A percentile compares a stretch with the other conserved stretches of the same genome.
phyloP scores from a whole-genome alignment of 2,797 vertebrate genomes.

The Kryptopterus vitreolus region DNA sequence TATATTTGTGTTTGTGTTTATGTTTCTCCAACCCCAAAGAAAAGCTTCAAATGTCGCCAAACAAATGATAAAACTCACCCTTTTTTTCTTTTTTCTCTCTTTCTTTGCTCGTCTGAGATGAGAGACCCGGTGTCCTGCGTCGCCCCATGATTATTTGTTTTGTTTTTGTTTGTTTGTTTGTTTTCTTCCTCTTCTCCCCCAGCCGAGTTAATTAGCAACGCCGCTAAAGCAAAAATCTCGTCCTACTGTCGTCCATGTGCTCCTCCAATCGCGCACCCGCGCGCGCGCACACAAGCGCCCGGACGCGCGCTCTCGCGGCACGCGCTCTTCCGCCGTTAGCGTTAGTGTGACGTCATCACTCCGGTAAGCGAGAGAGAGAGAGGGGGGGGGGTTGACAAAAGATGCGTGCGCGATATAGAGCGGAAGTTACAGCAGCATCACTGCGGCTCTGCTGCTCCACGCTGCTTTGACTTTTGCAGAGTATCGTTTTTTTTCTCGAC shows the following conservation, averaged over 20 bases:
- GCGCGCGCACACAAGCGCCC: neutral
- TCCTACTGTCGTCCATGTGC: slow-evolving; percentile 58
- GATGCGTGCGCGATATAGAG: too few species aligned
- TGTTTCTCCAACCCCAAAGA: neutral
- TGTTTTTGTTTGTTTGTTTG: too few species aligned
- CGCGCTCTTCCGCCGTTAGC: neutral
- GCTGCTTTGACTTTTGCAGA: too few species aligned
- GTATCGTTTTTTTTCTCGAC: too few species aligned
- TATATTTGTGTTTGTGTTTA: neutral
- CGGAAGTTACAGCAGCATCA: too few species aligned
- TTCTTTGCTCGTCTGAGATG: neutral
- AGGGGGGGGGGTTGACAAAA: too few species aligned
- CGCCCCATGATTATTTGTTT: too few species aligned
- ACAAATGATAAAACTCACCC: slow-evolving; percentile 1
- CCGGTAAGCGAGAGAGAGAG: neutral
- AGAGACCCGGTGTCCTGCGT: neutral
- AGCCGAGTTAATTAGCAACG: slow-evolving; percentile 42
- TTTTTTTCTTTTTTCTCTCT: too few species aligned
- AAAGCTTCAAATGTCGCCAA: neutral
- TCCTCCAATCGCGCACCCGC: slow-evolving; percentile 46
- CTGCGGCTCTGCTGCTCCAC: too few species aligned
- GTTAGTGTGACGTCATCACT: neutral
- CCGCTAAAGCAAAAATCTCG: slow-evolving; percentile 45
- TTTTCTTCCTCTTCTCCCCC: neutral
- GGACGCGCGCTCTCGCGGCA: neutral